A percentile compares a stretch with the other conserved stretches of the same genome.
Evolutionary conservation across 2,888 invertebrate species (phyloP).

Genomic region (Noctua janthina): DNA sequence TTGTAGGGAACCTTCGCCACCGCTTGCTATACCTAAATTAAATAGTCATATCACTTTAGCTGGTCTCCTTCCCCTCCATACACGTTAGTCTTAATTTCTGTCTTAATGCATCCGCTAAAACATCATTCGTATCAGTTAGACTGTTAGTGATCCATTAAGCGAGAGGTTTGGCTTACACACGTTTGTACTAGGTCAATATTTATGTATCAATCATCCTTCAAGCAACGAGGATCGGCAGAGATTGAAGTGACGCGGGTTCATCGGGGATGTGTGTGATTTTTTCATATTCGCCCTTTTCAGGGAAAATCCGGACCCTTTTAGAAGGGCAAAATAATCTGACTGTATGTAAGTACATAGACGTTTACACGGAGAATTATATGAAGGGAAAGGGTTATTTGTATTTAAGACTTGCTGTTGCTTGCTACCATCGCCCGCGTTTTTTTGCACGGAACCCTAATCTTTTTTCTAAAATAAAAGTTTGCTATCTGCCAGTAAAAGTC

Average conservation of each 20-base stretch:
- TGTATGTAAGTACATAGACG: not conserved
- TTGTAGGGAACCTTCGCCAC: too few species aligned
- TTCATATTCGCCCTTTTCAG: not conserved
- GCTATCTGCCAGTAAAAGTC: too few species aligned
- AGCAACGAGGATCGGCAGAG: not conserved
- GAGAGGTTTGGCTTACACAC: slow-evolving; percentile 48
- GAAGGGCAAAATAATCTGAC: not conserved
- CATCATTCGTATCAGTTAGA: slow-evolving; percentile 38
- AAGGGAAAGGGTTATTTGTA: not conserved
- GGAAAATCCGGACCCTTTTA: not conserved
- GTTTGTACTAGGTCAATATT: slow-evolving; percentile 51
- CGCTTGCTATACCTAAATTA: too few species aligned
- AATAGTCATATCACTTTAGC: not conserved
- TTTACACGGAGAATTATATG: not conserved
- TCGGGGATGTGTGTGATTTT: not conserved
- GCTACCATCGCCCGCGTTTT: too few species aligned
- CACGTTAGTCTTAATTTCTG: slow-evolving; percentile 16
- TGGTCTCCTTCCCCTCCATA: not conserved
- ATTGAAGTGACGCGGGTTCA: slow-evolving; percentile 24
- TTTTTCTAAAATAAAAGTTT: too few species aligned
- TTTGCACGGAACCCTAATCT: too few species aligned
- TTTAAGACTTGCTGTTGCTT: not conserved
- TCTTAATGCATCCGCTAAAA: slow-evolving; percentile 52
- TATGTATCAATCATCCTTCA: slow-evolving; percentile 57
- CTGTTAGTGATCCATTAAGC: slow-evolving; percentile 62